Conservation (phyloP, 2,797 vertebrate genomes). For the Poliocrania exsul region DNA sequence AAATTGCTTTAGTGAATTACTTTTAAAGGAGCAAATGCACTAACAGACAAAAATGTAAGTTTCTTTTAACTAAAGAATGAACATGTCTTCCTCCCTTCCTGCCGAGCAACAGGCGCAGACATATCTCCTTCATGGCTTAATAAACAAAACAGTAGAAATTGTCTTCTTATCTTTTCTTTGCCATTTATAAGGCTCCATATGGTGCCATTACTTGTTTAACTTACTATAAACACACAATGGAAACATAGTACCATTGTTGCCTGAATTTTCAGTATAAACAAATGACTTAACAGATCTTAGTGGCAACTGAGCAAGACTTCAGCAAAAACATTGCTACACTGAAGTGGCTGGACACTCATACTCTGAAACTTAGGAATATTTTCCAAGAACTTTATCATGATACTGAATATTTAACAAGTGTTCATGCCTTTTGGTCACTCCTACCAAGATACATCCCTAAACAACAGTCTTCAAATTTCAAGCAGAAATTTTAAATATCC, state of each 20-base stretch:
- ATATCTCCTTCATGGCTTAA: background rate
- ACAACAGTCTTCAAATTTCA: background rate
- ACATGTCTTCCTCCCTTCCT: background rate
- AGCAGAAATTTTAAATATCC: background rate
- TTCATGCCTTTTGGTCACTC: background rate
- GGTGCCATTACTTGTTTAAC: background rate
- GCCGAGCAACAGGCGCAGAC: rapidly evolving
- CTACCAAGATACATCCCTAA: background rate
- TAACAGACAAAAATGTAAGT: background rate
- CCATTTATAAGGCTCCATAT: background rate
- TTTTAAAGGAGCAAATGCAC: background rate
- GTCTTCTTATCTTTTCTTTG: background rate
- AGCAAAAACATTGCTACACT: background rate
- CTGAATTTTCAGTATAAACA: background rate
- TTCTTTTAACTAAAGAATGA: background rate
- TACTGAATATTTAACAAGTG: background rate
- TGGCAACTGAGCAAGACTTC: background rate
- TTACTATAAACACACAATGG: background rate
- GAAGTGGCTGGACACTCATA: background rate
- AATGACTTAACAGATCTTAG: background rate
- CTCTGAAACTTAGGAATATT: background rate
- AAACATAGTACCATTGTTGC: rapidly evolving
- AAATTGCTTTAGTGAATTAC: background rate
- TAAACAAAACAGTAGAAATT: background rate
- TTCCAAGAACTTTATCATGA: background rate